Evolutionary conservation across 2,888 invertebrate genomes (phyloP).

Genomic region (Ennomos quercinarius): DNA sequence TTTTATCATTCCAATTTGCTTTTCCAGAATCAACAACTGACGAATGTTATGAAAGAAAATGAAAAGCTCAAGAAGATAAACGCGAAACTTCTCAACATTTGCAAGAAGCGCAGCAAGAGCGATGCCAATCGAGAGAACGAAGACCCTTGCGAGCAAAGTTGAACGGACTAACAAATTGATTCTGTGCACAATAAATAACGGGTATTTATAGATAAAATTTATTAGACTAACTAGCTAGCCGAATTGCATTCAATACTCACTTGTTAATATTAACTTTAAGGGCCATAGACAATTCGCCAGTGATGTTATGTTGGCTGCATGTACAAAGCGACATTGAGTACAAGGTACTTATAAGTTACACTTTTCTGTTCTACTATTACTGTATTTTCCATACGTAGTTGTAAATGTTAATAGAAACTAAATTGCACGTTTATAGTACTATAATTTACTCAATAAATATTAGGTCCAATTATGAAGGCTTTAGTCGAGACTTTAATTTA

Average conservation of each 20-base stretch:
- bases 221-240: neutral
- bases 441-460: no score
- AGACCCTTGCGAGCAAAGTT: slow-evolving; percentile 58
- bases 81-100: slow-evolving; percentile 71
- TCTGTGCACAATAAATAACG: slow-evolving; percentile 19
- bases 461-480: no score
- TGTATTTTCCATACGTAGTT: no score
- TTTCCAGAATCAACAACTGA: slow-evolving; percentile 78
- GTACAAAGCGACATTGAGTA: no score
- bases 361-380: no score
- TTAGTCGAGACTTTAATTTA: no score
- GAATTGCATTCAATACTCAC: slow-evolving; percentile 13
- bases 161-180: slow-evolving; percentile 28
- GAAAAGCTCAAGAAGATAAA: slow-evolving; percentile 80
- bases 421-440: no score
- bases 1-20: slow-evolving; percentile 1
- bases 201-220: slow-evolving; percentile 8
- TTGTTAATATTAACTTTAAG: slow-evolving; percentile 6
- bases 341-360: no score
- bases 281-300: no score
- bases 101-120: slow-evolving; percentile 73
- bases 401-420: no score
- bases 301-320: no score
- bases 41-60: slow-evolving; percentile 78
- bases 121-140: slow-evolving; percentile 68